These are phyloP conservation scores for Myrmophylax atrothorax DNA, from an alignment of 2,113 vertebrate genomes.

Conservation along the genomic window DNA sequence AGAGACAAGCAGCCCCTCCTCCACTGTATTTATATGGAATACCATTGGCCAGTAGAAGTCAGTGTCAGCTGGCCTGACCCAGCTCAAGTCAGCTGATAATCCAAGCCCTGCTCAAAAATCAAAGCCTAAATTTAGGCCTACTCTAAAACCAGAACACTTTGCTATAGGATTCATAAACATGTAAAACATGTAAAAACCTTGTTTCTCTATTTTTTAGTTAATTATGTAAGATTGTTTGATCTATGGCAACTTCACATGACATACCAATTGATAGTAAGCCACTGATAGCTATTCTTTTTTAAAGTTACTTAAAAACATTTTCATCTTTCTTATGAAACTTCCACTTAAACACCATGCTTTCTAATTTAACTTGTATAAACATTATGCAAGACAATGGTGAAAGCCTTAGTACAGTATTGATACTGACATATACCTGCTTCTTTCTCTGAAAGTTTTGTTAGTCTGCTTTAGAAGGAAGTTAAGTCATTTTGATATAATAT, in stretches of 20 bases:
- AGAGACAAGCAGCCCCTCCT: too few relatives aligned
- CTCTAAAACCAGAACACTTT: not conserved
- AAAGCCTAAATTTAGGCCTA: too few relatives aligned
- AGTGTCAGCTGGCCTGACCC: too few relatives aligned
- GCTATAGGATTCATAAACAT: not conserved
- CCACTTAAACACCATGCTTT: not conserved
- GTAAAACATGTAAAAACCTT: not conserved
- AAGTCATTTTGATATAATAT: not conserved
- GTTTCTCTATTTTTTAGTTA: not conserved
- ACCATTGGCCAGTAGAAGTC: too few relatives aligned
- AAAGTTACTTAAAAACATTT: not conserved
- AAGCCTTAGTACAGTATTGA: not conserved
- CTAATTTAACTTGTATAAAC: not conserved
- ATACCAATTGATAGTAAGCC: not conserved
- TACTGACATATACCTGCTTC: not conserved
- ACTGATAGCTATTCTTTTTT: not conserved
- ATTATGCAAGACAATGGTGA: not conserved
- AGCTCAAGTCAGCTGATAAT: too few relatives aligned
- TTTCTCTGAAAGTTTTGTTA: not conserved
- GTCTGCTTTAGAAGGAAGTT: not conserved
- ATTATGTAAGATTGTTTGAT: too few relatives aligned
- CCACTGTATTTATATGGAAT: too few relatives aligned
- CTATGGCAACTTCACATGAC: not conserved
- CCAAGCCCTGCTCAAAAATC: too few relatives aligned
- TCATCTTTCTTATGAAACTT: not conserved